These are phyloP conservation scores for Melangyna quadrimaculata DNA, from an alignment of 2,888 invertebrate genomes.

Conservation along the genomic window DNA sequence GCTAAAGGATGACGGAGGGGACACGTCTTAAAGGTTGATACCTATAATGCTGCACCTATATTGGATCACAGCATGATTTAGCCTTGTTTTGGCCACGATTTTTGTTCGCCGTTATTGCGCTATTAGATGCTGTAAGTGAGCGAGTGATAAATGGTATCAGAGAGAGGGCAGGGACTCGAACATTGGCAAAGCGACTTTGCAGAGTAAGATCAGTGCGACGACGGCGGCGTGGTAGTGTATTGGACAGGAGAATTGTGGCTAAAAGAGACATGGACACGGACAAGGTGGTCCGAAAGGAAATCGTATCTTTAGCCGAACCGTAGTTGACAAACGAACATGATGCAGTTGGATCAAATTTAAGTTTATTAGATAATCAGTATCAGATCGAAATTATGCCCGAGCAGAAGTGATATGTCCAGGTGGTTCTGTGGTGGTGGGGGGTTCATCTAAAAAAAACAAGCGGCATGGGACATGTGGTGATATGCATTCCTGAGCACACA, in stretches of 20 bases:
- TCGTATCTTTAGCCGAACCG: slow-evolving; percentile 34
- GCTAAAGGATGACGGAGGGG: neutral
- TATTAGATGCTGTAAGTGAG: slow-evolving; percentile 52
- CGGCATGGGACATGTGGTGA: slow-evolving; percentile 7
- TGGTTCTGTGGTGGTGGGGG: slow-evolving; percentile 35
- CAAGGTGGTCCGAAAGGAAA: slow-evolving; percentile 61
- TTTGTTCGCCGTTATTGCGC: slow-evolving; percentile 55
- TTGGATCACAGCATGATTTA: slow-evolving; percentile 68
- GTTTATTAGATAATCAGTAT: slow-evolving; percentile 69
- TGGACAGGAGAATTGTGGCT: neutral
- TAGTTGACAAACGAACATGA: slow-evolving; percentile 68
- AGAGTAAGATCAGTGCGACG: neutral
- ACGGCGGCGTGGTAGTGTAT: neutral
- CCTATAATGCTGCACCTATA: slow-evolving; percentile 55
- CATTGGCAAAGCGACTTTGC: neutral
- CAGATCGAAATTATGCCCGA: slow-evolving; percentile 34
- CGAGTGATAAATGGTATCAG: slow-evolving; percentile 54
- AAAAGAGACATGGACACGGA: slow-evolving; percentile 33
- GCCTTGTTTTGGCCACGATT: slow-evolving; percentile 68
- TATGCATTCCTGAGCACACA: slow-evolving; percentile 19
- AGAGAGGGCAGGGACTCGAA: slow-evolving; percentile 15
- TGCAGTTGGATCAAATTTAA: slow-evolving; percentile 68
- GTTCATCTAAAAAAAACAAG: neutral
- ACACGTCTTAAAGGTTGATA: neutral
- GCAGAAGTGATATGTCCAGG: slow-evolving; percentile 41